These are phyloP conservation scores for Oligia fasciuncula DNA, from an alignment of 2,888 invertebrate species.

Conservation along the genomic window DNA sequence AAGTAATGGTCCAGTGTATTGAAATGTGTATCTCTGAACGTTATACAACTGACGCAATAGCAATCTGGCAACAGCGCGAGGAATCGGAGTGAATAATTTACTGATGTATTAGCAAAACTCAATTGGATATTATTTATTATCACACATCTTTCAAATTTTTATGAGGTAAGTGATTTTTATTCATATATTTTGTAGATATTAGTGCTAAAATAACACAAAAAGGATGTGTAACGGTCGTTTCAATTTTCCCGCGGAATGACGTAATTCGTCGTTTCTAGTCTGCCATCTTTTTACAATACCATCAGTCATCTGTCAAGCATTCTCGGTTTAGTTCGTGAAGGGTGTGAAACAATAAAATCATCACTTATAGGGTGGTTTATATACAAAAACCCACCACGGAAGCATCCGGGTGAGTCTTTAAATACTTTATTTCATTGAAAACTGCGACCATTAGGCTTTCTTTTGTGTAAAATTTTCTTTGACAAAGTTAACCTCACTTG, in stretches of 20 bases:
- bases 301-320: slow-evolving; percentile 85
- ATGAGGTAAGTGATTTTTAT: slow-evolving; percentile 82
- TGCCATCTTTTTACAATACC: slow-evolving; percentile 83
- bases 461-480: slow-evolving; percentile 67
- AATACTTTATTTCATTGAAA: slow-evolving; percentile 58
- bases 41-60: slow-evolving; percentile 88
- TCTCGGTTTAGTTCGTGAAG: slow-evolving; percentile 77
- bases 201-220: slow-evolving; percentile 45
- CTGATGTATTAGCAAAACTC: slow-evolving; percentile 82
- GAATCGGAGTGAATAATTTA: slow-evolving; percentile 81
- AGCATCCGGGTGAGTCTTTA: slow-evolving; percentile 87
- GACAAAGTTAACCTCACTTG: slow-evolving; percentile 73
- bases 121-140: slow-evolving; percentile 73
- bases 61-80: slow-evolving; percentile 88
- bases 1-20: slow-evolving; percentile 83
- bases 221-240: slow-evolving; percentile 78
- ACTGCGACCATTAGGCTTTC: slow-evolving; percentile 60
- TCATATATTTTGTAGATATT: slow-evolving; percentile 18
- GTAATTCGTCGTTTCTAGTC: slow-evolving; percentile 77
- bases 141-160: slow-evolving; percentile 73
- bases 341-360: slow-evolving; percentile 79
- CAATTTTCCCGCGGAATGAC: slow-evolving; percentile 87
- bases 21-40: slow-evolving; percentile 87
- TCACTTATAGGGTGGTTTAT: slow-evolving; percentile 79
- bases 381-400: slow-evolving; percentile 81